Percentiles rank a stretch among this genome's conserved stretches.
These are phyloP conservation scores for Centropus unirufus DNA, from an alignment of 2,113 vertebrate genomes.

Conservation along the genomic window DNA sequence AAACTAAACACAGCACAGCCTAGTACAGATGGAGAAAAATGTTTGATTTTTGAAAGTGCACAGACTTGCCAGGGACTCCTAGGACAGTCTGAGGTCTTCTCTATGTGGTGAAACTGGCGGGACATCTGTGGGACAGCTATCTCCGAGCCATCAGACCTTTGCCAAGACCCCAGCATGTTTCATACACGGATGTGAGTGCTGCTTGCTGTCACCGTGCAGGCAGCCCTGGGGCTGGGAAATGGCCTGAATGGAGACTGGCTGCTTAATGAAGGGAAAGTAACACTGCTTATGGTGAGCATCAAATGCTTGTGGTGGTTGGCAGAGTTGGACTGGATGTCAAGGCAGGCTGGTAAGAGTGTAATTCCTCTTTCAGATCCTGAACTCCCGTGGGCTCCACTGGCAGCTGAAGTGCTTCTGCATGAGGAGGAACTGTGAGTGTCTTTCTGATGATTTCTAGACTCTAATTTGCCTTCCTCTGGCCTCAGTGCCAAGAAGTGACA, in stretches of 20 bases:
- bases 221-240: neutral
- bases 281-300: neutral
- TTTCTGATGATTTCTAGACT: neutral
- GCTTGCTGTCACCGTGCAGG: rapidly evolving
- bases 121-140: neutral
- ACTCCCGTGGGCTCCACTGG: neutral
- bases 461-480: neutral
- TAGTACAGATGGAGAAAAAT: neutral
- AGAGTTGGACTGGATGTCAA: neutral
- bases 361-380: neutral
- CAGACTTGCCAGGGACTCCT: neutral
- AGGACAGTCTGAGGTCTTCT: neutral
- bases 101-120: neutral
- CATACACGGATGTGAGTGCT: neutral
- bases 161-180: neutral
- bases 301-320: neutral
- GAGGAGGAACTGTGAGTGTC: neutral
- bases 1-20: neutral
- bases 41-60: neutral
- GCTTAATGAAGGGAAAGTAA: neutral
- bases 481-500: neutral
- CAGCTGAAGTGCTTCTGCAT: neutral
- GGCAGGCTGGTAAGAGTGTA: neutral
- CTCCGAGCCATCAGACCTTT: neutral
- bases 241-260: neutral